A percentile compares a stretch with the other conserved stretches of the same genome.
phyloP scores from a whole-genome alignment of 2,797 vertebrate species.

The Champsocephalus esox region DNA sequence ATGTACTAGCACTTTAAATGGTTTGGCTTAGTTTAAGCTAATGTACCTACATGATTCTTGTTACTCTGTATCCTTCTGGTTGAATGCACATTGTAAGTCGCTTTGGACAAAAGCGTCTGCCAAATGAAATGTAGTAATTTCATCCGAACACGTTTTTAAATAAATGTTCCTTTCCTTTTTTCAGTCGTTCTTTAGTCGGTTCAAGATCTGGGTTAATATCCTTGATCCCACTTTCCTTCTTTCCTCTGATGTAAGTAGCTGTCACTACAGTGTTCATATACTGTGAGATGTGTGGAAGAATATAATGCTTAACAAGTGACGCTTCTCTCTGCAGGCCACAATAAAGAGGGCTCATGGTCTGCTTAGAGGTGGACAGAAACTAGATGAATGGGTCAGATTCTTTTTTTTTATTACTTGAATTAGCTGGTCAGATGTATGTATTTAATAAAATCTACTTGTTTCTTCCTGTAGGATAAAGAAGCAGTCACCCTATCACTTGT shows the following conservation, averaged over 20 bases:
- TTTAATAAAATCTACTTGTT: slow-evolving; percentile 6
- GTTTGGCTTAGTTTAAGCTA: too few relatives aligned
- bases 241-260: slow-evolving; percentile 75
- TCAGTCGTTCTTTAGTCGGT: slow-evolving; percentile 77
- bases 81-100: background rate
- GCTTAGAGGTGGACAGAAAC: slow-evolving; percentile 39
- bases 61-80: too few relatives aligned
- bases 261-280: background rate
- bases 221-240: slow-evolving; percentile 75
- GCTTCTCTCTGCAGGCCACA: slow-evolving; percentile 68
- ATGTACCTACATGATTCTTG: too few relatives aligned
- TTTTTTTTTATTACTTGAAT: background rate
- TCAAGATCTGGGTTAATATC: slow-evolving; percentile 74
- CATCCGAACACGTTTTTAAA: background rate
- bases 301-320: background rate
- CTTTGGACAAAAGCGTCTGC: too few relatives aligned
- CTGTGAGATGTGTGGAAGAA: background rate
- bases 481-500: slow-evolving; percentile 76
- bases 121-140: too few relatives aligned
- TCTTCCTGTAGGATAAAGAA: background rate
- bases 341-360: slow-evolving; percentile 67
- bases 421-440: background rate
- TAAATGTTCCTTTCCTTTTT: background rate
- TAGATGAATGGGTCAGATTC: slow-evolving; percentile 61
- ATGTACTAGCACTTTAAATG: too few relatives aligned